Evolutionary conservation across 2,113 vertebrate species (phyloP).

Genomic region (Stomatorhinus ivindoensis): DNA sequence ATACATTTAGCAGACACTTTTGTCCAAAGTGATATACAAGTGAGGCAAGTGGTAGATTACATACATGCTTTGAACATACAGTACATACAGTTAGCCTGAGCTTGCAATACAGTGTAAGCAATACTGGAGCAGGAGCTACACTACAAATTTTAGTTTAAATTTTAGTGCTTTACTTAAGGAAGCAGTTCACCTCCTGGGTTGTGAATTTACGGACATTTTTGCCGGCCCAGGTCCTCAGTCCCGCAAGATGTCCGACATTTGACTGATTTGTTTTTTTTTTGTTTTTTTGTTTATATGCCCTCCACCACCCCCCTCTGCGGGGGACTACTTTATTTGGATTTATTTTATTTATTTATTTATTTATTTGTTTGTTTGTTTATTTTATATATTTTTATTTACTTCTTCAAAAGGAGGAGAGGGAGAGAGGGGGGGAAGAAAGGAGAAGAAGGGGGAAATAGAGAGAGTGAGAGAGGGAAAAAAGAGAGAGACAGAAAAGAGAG

Average conservation of each 20-base stretch:
- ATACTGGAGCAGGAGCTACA: background rate
- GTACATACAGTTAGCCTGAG: background rate
- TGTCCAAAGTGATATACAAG: background rate
- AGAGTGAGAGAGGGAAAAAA: no score
- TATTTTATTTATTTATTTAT: no score
- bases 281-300: no score
- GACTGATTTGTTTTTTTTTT: slow-evolving; percentile 1
- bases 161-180: background rate
- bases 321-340: no score
- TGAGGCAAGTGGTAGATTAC: background rate
- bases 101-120: background rate
- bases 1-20: background rate
- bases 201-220: background rate
- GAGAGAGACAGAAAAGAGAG: no score
- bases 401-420: no score
- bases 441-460: no score
- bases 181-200: background rate
- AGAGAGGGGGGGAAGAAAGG: no score
- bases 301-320: no score
- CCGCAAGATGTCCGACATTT: background rate
- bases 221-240: background rate
- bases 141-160: background rate
- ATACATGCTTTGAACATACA: background rate
- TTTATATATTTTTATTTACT: no score
- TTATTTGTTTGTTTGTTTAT: no score